Evolutionary conservation across 2,797 vertebrate species (phyloP), one percentile per base, ranked within the genome.

Genomic region (Eutrigla gurnardus): DNA sequence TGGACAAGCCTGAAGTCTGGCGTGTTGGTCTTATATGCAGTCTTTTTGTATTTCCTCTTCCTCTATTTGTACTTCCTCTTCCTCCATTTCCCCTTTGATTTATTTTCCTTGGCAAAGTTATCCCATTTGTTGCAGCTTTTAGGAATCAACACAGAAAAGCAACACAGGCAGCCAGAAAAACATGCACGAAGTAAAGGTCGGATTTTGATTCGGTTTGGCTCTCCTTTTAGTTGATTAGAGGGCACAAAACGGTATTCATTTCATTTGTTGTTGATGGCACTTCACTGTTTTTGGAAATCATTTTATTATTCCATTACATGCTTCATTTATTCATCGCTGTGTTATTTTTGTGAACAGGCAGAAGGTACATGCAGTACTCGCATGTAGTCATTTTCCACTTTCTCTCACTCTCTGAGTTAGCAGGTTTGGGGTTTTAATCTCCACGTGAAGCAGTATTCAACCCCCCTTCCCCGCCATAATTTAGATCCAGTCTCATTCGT

Each of bases 401-500:
- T 80, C 49, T 67, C 53, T 69, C 75, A 43, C 53, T 73, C 78
- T 78, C 65, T 47, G 67, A 82, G 66, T 73, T 81, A 70, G 84
- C 86, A 84, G 82, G 78, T 86, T 85, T 87, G 36, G 72, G 73
- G 77, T 87, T 88, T 90, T 87, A 68, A 63, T 85, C 84, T 86
- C 86, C 75, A 83, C 71, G 52, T 86, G 80, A 88, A 91, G 77
- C 7, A 6, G 52, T 86, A 80, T 84, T 88, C 84, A 82, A 80
- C 65, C 61, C 76, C 73, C 73, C 43, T 68, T 67, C 53, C 75
- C 84, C 62, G 39, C 87, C 82, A 88, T 92, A 82, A 91, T 92
- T 92, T 77, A 90, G 81, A 85, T 76, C 77, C 82, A 57, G 84
- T 81, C 90, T 91, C 87, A 88, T 89, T 90, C 89, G 87, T 73